phyloP scores from a whole-genome alignment of 1,140 invertebrate species.

The Caenorhabditis briggsae region DNA sequence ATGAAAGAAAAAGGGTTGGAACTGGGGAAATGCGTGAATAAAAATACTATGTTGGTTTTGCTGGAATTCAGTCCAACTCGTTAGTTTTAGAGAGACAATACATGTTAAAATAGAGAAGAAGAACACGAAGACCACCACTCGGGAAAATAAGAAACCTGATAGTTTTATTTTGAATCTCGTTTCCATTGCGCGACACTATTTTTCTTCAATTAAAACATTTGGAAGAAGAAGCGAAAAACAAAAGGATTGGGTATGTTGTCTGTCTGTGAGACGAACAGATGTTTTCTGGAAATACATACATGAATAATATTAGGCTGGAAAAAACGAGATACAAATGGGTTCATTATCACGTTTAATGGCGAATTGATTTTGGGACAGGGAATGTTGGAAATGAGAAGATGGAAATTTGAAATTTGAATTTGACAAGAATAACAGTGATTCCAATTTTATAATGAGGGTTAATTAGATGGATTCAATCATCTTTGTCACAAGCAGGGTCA shows the following conservation, averaged over 20 bases:
- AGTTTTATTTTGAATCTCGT: slow-evolving; percentile 42
- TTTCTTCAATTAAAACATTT: slow-evolving; percentile 46
- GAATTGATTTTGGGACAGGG: too few relatives aligned
- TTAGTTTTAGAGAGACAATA: not conserved
- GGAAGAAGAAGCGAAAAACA: slow-evolving; percentile 26
- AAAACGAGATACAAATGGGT: not conserved
- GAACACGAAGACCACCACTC: slow-evolving; percentile 41
- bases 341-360: too few relatives aligned
- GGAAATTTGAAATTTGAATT: too few relatives aligned
- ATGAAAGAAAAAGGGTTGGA: not conserved
- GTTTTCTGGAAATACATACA: not conserved
- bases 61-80: not conserved
- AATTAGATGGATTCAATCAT: too few relatives aligned
- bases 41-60: not conserved
- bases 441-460: too few relatives aligned
- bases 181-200: not conserved
- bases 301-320: not conserved
- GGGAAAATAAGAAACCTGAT: slow-evolving; percentile 39
- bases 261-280: not conserved
- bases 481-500: too few relatives aligned
- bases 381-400: too few relatives aligned
- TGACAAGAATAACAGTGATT: too few relatives aligned
- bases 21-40: not conserved
- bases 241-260: slow-evolving; percentile 39
- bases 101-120: slow-evolving; percentile 12